Base-by-base conservation (phyloP, 2,113 vertebrate genomes). In the Urocolius indicus region DNA sequence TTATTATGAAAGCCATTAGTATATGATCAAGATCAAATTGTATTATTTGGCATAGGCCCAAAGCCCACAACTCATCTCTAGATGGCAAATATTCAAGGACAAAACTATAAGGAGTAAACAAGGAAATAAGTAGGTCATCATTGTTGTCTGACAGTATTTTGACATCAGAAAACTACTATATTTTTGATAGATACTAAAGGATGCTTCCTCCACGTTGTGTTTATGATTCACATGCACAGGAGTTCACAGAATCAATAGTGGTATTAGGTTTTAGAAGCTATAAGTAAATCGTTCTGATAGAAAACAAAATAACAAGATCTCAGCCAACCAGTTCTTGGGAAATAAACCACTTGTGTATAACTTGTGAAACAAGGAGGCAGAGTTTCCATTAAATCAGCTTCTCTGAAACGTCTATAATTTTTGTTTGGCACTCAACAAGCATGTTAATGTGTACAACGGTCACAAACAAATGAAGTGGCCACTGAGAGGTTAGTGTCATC, bases 291-390 rank as follows among this genome's bases (percentile, higher is more conserved):
- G 58, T 62, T 84, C 74, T 72, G 49, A n/a, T 62, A 32, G n/a
- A 91, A 93, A 95, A 91, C 74, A 87, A 89, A 95, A 84, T 29
- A 84, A 62, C 26, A 34, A 8, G 1, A 51, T 62, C 16, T 76
- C 27, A 73, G 84, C 74, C 93, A 95, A 67, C 1, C 22, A 85
- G 27, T 87, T 94, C 77, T 62, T 90, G 71, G 84, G 91, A 96
- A 95, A 94, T n/a, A 89, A 95, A 46, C 58, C 10, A 20, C 54
- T 30, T 18, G 9, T 59, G 71, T 55, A 57, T 6, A 73, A 57
- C 27, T 85, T 79, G 66, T 87, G 84, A 85, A 91, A 80, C 5
- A 6, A 85, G 54, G 29, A 94, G 67, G 71, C 32, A 69, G 75
- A 62, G 19, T 83, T 93, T 66, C 59, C 9, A 0, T 71, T 83